These are phyloP conservation scores for Nowickia ferox DNA, from an alignment of 2,888 invertebrate species.

Conservation along the genomic window DNA sequence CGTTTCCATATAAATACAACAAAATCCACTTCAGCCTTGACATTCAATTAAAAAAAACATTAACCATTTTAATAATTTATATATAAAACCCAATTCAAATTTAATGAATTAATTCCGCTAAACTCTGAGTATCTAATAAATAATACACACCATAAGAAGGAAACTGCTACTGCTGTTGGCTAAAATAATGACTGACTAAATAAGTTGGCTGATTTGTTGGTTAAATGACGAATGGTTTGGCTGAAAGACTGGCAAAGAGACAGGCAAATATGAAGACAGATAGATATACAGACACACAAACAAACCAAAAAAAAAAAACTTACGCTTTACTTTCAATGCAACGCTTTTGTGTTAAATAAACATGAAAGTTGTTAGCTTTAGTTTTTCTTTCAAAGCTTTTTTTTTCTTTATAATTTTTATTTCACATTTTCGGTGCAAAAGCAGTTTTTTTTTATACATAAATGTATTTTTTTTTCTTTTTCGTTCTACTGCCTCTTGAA, in stretches of 20 bases:
- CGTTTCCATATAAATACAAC: no score
- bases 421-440: conserved; percentile 25
- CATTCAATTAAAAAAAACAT: no score
- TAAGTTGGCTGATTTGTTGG: conserved; percentile 55
- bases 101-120: conserved; percentile 15
- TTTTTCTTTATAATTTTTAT: conserved; percentile 15
- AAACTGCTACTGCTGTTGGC: conserved; percentile 47
- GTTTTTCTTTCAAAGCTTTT: conserved; percentile 29
- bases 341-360: conserved; percentile 30
- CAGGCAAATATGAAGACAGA: conserved; percentile 6
- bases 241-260: conserved; percentile 21
- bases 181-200: conserved; percentile 53
- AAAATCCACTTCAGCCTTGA: no score
- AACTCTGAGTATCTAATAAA: conserved; percentile 39
- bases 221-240: conserved; percentile 57
- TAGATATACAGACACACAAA: neutral
- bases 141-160: conserved; percentile 27
- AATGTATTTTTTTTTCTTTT: neutral
- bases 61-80: neutral
- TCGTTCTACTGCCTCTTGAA: conserved; percentile 46
- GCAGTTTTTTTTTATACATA: conserved; percentile 7
- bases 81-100: neutral
- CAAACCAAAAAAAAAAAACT: no score
- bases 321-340: conserved; percentile 14
- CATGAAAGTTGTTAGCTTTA: conserved; percentile 30